Percentiles rank a stretch among this genome's conserved stretches.
Conservation (phyloP, 2,888 invertebrate species). For the Cecidostiba fungosa region DNA sequence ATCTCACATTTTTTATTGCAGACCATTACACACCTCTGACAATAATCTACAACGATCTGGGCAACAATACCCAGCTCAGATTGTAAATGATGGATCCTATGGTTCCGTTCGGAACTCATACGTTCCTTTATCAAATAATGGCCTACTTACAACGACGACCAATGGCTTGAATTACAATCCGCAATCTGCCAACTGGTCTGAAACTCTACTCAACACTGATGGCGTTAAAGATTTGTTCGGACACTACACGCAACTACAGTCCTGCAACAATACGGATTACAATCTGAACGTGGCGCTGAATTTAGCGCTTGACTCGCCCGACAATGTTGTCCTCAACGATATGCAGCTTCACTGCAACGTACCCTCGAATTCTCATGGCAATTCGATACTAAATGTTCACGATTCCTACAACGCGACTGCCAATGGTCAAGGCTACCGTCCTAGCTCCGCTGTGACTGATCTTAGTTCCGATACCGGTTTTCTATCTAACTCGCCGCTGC, state of each 20-base stretch:
- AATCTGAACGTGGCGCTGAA: slow-evolving; percentile 74
- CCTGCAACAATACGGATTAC: slow-evolving; percentile 71
- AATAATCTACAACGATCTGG: slow-evolving; percentile 64
- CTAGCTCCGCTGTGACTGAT: slow-evolving; percentile 76
- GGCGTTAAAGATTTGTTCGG: slow-evolving; percentile 73
- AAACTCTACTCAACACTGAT: slow-evolving; percentile 68
- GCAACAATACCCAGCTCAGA: slow-evolving; percentile 62
- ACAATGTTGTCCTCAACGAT: slow-evolving; percentile 68
- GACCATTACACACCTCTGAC: slow-evolving; percentile 59
- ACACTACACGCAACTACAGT: slow-evolving; percentile 71
- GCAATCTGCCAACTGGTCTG: slow-evolving; percentile 70
- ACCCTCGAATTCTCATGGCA: slow-evolving; percentile 69
- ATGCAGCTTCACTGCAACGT: slow-evolving; percentile 69
- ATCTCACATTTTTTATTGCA: slow-evolving; percentile 27
- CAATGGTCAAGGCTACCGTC: slow-evolving; percentile 71
- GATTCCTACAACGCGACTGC: slow-evolving; percentile 72
- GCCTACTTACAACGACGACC: slow-evolving; percentile 69
- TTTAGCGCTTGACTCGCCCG: slow-evolving; percentile 67
- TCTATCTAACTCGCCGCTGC: slow-evolving; percentile 75
- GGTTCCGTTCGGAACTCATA: slow-evolving; percentile 66
- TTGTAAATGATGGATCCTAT: slow-evolving; percentile 63
- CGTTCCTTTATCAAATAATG: slow-evolving; percentile 69
- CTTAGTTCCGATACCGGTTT: slow-evolving; percentile 76
- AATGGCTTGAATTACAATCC: slow-evolving; percentile 68
- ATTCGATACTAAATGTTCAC: slow-evolving; percentile 71